Base-by-base conservation (phyloP, 2,113 vertebrate species). In the Oreochromis niloticus region DNA sequence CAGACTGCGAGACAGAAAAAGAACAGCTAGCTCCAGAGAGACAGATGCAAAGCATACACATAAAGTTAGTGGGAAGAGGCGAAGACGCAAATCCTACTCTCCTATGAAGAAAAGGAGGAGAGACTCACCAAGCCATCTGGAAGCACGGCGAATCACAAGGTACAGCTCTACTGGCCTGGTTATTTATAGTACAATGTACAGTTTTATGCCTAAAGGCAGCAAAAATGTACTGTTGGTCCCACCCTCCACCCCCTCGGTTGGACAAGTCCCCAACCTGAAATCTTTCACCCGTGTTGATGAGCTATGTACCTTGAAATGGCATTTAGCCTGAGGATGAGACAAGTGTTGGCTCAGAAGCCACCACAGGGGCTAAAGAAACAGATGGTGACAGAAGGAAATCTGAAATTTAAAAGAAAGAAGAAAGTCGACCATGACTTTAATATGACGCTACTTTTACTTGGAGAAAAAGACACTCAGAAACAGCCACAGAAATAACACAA, bases 131-230 rank as follows among this genome's bases (percentile, higher is more conserved):
- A 99, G 99, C 89, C 98, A 99, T 94, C 96, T 99, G 2, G 99
- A 99, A 93, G 98, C 99, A 5, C 96, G 99, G 6, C 96, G 99
- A 91, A 99, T 99, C 85, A 99, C 99, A 16, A 99, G 99, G 99
- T 98, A 88, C 22, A 4, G 55, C 73, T 48, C 66, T 54, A 32
- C 22, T 24, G 17, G 22, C 24, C 10, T 9, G n/a, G 2, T 84
- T 83, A 57, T 90, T 90, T 63, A 82, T 52, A 80, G 71, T 6
- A 66, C 30, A 83, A 24, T 66, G 48, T 57, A 36, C 32, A 54
- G 46, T 75, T 79, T 66, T 81, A 82, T 32, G 52, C 84, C 83
- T 56, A 27, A 57, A 83, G 43, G 61, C 36, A 83, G 68, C 46
- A 81, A 30, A 57, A 24, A 48, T 52, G 14, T 36, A 19, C 39